phyloP scores from a whole-genome alignment of 2,888 invertebrate species.

The Eupithecia tripunctaria region DNA sequence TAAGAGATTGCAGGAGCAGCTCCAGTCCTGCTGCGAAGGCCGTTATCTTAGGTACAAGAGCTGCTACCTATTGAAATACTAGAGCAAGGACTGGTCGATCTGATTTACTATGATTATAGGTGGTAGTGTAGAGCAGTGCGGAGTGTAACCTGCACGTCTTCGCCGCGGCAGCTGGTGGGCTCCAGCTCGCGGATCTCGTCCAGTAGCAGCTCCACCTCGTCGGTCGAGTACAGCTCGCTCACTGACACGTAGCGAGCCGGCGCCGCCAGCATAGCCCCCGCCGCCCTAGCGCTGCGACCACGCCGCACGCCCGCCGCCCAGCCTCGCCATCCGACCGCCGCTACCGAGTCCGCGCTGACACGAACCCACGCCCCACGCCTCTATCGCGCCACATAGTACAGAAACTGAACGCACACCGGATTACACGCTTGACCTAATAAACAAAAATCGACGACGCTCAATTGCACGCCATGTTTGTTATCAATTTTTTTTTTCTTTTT shows the following conservation, averaged over 20 bases:
- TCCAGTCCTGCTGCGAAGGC: neutral
- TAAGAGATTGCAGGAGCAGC: neutral
- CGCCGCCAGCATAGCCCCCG: conserved; percentile 80
- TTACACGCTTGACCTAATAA: conserved; percentile 58
- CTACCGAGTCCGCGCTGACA: conserved; percentile 64
- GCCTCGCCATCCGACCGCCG: conserved; percentile 28
- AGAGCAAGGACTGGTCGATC: neutral
- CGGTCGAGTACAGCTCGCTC: conserved; percentile 82
- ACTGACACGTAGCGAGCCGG: conserved; percentile 83
- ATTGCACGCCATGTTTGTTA: conserved; percentile 79
- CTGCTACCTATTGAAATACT: no score
- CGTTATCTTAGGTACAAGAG: neutral
- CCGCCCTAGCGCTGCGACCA: conserved; percentile 48
- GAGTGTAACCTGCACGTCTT: conserved; percentile 72
- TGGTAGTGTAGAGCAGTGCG: neutral
- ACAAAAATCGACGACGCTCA: conserved; percentile 67
- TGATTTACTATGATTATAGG: neutral
- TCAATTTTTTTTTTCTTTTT: conserved; percentile 57
- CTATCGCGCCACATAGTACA: conserved; percentile 66
- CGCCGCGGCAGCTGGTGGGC: conserved; percentile 81
- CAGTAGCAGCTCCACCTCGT: conserved; percentile 84
- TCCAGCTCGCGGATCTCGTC: conserved; percentile 83
- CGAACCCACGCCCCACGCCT: conserved; percentile 60
- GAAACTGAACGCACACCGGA: conserved; percentile 44
- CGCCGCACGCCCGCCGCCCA: conserved; percentile 24